Base-by-base conservation (phyloP, 2,113 vertebrate species). In the Xenopus laevis region DNA sequence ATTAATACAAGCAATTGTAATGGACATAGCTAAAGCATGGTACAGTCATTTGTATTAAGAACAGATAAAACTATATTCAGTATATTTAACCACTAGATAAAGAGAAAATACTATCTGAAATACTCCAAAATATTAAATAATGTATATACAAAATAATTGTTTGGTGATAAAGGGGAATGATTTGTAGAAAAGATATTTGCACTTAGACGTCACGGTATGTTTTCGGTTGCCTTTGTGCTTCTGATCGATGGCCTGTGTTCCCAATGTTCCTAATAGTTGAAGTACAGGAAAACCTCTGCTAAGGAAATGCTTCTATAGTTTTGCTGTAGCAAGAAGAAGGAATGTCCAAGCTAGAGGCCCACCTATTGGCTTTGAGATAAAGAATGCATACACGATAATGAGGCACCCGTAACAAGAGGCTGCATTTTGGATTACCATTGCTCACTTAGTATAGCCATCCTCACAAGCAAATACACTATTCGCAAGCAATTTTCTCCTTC, bases 61-160 rank as follows among this genome's bases (percentile, higher is more conserved):
- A 85, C 81, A 85, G 86, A 89, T 83, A 83, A 85, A 88, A 87
- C 80, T 77, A 85, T 81, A 80, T 53, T 84, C 79, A 80, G 88
- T 79, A 47, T 82, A 88, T 89, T 89, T 76, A 81, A 84, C 83
- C 83, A 76, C 81, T 84, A 78, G 78, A 40, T 77, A 71, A 81
- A 81, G 82, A 85, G 79, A 85, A 84, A 85, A 84, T 85, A 87
- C 83, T 84, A 79, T 83, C 79, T 84, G 81, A 84, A 85, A 83
- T 82, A 86, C 79, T 79, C 23, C 84, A 67, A 67, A 74, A 86
- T 87, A 80, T 79, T 83, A 89, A 88, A 87, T 78, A 81, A 87
- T 81, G 79, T 85, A 80, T 85, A 86, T 88, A 84, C 87, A 87
- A 79, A 89, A 87, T 68, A 87, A 27, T 86, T 82, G 21, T 71